Conservation (phyloP, 2,797 vertebrate genomes). For the Pelobates cultripes region DNA sequence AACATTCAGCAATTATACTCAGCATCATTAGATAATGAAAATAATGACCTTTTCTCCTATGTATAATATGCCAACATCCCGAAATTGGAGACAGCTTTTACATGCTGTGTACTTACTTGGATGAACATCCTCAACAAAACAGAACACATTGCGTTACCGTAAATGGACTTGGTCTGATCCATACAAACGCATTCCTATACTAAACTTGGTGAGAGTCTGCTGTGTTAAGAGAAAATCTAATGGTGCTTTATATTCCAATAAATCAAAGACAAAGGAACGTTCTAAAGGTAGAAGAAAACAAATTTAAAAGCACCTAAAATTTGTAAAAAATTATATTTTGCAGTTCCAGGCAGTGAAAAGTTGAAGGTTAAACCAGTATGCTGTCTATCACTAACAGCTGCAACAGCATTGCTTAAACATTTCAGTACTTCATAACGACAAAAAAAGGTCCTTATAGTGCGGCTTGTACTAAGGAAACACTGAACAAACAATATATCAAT, state of each 20-base stretch:
- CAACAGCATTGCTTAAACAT: not conserved
- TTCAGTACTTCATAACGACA: slow-evolving; percentile 20
- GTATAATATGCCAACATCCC: too few relatives aligned
- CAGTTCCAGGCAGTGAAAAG: too few relatives aligned
- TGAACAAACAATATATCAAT: slow-evolving; percentile 22
- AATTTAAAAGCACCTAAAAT: not conserved
- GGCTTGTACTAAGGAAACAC: slow-evolving; percentile 10
- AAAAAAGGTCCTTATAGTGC: not conserved
- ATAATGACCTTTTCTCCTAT: too few relatives aligned
- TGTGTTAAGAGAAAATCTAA: not conserved
- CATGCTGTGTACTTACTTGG: not conserved
- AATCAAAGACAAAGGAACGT: not conserved
- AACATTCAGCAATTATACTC: too few relatives aligned
- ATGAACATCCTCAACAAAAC: not conserved
- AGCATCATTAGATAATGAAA: too few relatives aligned
- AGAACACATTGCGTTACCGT: slow-evolving; percentile 10
- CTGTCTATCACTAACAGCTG: too few relatives aligned
- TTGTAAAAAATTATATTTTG: too few relatives aligned
- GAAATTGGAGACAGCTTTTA: not conserved
- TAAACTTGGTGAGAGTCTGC: not conserved
- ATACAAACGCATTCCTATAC: slow-evolving; percentile 4
- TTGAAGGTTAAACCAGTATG: too few relatives aligned
- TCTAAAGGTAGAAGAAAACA: not conserved
- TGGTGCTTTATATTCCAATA: not conserved
- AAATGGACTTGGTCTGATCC: slow-evolving; percentile 20